Evolutionary conservation across 2,113 vertebrate species (phyloP).

Genomic region (Siniperca chuatsi): DNA sequence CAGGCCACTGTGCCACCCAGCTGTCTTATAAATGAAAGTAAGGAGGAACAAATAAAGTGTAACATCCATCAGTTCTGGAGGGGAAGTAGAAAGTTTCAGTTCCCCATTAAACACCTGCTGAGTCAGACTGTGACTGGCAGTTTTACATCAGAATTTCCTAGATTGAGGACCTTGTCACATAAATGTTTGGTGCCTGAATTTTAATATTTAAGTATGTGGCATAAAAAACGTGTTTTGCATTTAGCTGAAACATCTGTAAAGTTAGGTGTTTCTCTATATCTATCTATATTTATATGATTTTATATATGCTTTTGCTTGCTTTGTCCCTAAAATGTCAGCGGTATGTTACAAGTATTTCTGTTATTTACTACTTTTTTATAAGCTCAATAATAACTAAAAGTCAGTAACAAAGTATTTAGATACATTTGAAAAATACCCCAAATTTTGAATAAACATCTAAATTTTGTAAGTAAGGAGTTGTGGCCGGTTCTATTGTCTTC

Average conservation of each 20-base stretch:
- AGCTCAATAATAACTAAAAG: background rate
- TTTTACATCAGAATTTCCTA: background rate
- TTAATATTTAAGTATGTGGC: background rate
- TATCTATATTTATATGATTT: background rate
- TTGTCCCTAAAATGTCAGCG: background rate
- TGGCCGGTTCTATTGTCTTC: background rate
- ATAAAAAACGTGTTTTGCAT: background rate
- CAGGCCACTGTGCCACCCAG: background rate
- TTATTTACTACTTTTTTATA: background rate
- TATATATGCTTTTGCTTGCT: background rate
- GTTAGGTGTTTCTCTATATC: background rate
- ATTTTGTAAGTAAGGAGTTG: background rate
- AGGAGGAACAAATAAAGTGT: background rate
- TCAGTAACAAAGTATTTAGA: background rate
- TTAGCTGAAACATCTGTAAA: background rate
- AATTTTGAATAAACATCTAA: too few species aligned
- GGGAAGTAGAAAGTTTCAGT: constrained; percentile 46
- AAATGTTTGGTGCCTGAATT: background rate
- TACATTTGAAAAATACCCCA: background rate
- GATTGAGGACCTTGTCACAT: background rate
- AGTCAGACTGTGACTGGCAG: background rate
- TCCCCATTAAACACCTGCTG: constrained; percentile 16
- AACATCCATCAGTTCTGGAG: background rate
- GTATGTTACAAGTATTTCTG: background rate
- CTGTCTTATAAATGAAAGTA: background rate